Conservation (phyloP, 1,140 invertebrate genomes). For the Cyclina sinensis region DNA sequence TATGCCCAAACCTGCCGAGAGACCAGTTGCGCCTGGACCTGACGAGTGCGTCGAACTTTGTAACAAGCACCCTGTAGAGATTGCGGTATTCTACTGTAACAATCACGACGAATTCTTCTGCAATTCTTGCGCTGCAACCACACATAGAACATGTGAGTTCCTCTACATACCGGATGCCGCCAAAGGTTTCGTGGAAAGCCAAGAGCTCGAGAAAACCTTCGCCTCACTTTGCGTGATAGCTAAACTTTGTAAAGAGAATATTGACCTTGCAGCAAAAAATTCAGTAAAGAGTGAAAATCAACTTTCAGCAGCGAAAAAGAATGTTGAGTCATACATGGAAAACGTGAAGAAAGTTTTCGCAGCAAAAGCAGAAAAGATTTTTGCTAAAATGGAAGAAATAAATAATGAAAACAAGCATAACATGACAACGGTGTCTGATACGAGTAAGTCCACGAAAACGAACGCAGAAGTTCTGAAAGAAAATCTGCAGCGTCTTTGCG, state of each 20-base stretch:
- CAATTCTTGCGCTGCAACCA: slow-evolving; percentile 19
- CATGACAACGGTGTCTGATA: neutral
- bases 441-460: neutral
- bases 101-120: slow-evolving; percentile 32
- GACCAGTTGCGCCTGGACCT: neutral
- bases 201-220: neutral
- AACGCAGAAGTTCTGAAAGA: neutral
- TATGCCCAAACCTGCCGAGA: slow-evolving; percentile 2
- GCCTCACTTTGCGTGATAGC: neutral
- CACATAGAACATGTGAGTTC: slow-evolving; percentile 23
- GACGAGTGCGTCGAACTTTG: slow-evolving; percentile 1
- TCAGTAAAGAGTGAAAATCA: neutral
- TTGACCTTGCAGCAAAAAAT: slow-evolving; percentile 6
- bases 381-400: slow-evolving; percentile 23
- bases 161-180: slow-evolving; percentile 19
- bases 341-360: neutral
- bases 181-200: neutral
- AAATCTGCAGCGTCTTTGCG: neutral
- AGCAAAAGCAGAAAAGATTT: slow-evolving; percentile 18
- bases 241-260: neutral
- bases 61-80: neutral
- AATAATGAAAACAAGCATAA: neutral
- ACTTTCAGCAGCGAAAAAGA: neutral
- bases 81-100: slow-evolving; percentile 17
- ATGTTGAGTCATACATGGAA: neutral